These are phyloP conservation scores for Drosophila rellima DNA, from an alignment of 2,888 invertebrate species.

Conservation along the genomic window DNA sequence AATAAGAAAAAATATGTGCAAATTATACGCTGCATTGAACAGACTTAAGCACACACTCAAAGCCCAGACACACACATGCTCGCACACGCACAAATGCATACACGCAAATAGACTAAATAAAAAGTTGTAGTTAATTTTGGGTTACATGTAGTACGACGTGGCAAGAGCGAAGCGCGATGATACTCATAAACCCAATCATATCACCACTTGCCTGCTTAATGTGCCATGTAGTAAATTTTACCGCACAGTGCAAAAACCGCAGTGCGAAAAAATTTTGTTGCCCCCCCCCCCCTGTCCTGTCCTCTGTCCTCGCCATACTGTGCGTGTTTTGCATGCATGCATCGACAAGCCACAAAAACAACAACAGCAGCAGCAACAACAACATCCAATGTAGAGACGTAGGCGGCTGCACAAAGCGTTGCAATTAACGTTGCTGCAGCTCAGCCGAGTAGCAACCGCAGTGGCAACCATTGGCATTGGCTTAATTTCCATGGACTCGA, in stretches of 20 bases:
- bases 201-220: constrained; percentile 80
- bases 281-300: background rate
- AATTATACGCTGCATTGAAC: constrained; percentile 68
- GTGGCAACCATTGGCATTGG: constrained; percentile 73
- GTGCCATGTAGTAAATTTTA: constrained; percentile 77
- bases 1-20: constrained; percentile 38
- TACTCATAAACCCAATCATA: constrained; percentile 80
- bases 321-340: constrained; percentile 64
- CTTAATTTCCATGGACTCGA: constrained; percentile 75
- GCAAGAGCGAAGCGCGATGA: constrained; percentile 54
- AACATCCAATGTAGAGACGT: constrained; percentile 24
- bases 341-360: constrained; percentile 42
- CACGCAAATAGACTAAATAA: constrained; percentile 43
- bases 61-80: constrained; percentile 4
- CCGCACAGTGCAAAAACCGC: constrained; percentile 63
- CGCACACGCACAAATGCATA: constrained; percentile 5
- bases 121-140: constrained; percentile 72
- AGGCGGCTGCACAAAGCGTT: constrained; percentile 70
- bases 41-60: constrained; percentile 35
- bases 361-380: constrained; percentile 5
- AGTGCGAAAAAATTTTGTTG: constrained; percentile 62
- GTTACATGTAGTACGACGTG: constrained; percentile 38
- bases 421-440: constrained; percentile 75
- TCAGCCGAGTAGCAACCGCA: constrained; percentile 71
- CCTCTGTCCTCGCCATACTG: constrained; percentile 8